phyloP scores from a whole-genome alignment of 2,113 vertebrate genomes.

The Myanophis thanlyinensis region DNA sequence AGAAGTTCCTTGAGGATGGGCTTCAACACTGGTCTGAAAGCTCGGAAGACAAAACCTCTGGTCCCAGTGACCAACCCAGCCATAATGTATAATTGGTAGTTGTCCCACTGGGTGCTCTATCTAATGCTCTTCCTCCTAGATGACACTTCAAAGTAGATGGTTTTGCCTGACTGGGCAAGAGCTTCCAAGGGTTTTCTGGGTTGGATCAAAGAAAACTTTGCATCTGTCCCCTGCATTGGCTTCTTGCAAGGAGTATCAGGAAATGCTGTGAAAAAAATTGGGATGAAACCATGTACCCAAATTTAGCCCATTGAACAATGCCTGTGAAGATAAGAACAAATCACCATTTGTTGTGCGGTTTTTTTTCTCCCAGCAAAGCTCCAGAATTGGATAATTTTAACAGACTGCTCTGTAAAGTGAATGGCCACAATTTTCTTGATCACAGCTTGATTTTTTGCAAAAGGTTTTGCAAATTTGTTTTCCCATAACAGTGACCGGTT shows the following conservation, averaged over 20 bases:
- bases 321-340: neutral
- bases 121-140: too few relatives aligned
- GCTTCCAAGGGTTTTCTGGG: neutral
- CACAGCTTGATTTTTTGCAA: neutral
- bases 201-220: neutral
- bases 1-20: too few relatives aligned
- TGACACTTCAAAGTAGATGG: too few relatives aligned
- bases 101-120: too few relatives aligned
- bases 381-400: neutral
- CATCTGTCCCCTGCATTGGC: neutral
- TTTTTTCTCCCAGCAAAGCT: neutral
- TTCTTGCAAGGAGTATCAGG: neutral
- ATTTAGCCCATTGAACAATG: neutral
- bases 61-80: too few relatives aligned
- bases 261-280: neutral
- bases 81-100: too few relatives aligned
- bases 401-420: neutral
- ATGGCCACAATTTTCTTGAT: neutral
- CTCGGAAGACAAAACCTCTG: too few relatives aligned
- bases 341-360: neutral
- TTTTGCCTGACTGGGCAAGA: too few relatives aligned
- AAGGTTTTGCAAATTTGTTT: neutral
- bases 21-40: too few relatives aligned
- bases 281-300: neutral
- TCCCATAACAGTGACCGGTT: neutral